These are phyloP conservation scores for Cyrtorhinus lividipennis DNA, from an alignment of 1,140 invertebrate genomes.

Conservation along the genomic window DNA sequence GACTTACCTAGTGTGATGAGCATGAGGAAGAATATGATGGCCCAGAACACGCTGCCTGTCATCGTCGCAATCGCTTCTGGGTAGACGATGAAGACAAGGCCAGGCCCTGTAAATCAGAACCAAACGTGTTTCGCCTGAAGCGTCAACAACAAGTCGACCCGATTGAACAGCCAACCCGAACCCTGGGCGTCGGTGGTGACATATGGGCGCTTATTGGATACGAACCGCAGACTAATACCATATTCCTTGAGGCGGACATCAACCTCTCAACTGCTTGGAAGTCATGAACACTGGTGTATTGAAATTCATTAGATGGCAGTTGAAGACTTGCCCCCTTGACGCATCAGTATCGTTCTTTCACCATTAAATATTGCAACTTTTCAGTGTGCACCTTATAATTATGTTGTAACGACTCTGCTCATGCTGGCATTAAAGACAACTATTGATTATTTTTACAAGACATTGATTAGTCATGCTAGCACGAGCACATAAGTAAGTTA, in stretches of 20 bases:
- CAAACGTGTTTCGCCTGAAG: conserved; percentile 3
- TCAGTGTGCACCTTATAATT: too few species aligned
- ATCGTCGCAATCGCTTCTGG: conserved; percentile 88
- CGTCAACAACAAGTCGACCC: neutral
- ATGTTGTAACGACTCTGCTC: too few species aligned
- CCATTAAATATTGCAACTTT: too few species aligned
- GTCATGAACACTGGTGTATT: too few species aligned
- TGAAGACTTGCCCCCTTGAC: too few species aligned
- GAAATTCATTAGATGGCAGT: too few species aligned
- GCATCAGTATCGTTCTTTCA: too few species aligned
- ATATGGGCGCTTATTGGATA: neutral
- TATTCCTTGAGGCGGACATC: neutral
- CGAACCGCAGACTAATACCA: neutral
- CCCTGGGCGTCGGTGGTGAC: too few species aligned
- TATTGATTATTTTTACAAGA: too few species aligned
- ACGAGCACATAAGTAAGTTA: too few species aligned
- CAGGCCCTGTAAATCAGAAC: conserved; percentile 51
- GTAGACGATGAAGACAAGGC: conserved; percentile 89
- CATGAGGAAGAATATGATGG: conserved; percentile 95
- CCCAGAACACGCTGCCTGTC: conserved; percentile 83
- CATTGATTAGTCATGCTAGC: too few species aligned
- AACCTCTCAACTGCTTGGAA: neutral
- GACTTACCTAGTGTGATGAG: conserved; percentile 73
- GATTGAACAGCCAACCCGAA: neutral
- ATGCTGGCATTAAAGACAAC: too few species aligned